These are phyloP conservation scores for Mythimna albipuncta DNA, from an alignment of 2,888 invertebrate species.

Conservation along the genomic window DNA sequence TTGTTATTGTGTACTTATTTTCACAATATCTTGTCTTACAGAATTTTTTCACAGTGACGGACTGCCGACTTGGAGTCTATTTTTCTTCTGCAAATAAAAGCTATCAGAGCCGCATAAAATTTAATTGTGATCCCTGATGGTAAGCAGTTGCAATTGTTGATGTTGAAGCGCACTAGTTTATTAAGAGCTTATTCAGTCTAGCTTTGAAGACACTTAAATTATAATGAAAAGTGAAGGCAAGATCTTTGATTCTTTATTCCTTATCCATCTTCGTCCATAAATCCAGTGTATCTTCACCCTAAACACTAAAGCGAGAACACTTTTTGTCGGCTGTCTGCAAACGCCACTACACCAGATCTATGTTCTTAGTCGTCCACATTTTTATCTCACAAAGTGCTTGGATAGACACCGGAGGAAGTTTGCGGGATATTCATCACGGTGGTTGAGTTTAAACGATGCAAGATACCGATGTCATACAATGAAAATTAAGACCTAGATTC, in stretches of 20 bases:
- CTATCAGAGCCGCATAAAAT: background rate
- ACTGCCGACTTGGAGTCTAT: background rate
- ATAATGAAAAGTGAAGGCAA: background rate
- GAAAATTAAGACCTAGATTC: conserved; percentile 46
- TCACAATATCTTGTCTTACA: too few species aligned
- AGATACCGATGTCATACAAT: conserved; percentile 31
- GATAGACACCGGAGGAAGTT: conserved; percentile 89
- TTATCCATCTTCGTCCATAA: too few species aligned
- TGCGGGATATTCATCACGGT: conserved; percentile 87
- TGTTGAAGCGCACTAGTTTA: too few species aligned
- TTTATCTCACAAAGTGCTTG: conserved; percentile 90
- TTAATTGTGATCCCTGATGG: too few species aligned
- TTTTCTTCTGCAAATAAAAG: background rate
- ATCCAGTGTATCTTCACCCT: conserved; percentile 56
- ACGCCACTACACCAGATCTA: conserved; percentile 86
- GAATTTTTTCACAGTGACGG: too few species aligned
- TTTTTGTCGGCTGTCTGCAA: conserved; percentile 82
- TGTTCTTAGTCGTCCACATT: conserved; percentile 86
- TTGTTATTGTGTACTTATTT: too few species aligned
- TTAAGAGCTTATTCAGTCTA: too few species aligned
- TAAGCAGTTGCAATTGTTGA: too few species aligned
- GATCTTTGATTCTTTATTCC: background rate
- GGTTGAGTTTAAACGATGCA: conserved; percentile 61
- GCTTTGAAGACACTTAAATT: too few species aligned
- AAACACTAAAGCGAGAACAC: conserved; percentile 65